These are phyloP conservation scores for Antedon mediterranea DNA, from an alignment of 53 echinoderm and acorn worm genomes.

Conservation along the genomic window DNA sequence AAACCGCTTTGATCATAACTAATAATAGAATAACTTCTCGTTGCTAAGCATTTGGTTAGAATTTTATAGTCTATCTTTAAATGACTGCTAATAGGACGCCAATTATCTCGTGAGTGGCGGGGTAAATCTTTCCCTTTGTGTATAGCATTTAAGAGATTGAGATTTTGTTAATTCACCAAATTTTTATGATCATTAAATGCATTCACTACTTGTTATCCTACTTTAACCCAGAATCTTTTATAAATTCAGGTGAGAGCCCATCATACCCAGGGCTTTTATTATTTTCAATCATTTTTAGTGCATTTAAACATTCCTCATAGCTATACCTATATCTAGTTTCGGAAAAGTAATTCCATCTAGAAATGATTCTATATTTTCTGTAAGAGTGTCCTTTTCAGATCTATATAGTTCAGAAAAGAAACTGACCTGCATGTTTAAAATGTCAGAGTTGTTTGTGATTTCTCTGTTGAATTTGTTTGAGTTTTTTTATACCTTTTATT, in stretches of 20 bases:
- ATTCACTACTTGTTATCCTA: not conserved
- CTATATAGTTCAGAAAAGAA: not conserved
- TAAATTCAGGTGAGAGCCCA: constrained; percentile 5
- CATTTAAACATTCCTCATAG: not conserved
- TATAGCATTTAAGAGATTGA: too few relatives aligned
- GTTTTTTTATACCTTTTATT: too few relatives aligned
- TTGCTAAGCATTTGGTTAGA: not conserved
- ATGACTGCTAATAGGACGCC: not conserved
- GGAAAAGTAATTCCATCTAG: not conserved
- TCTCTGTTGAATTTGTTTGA: not conserved
- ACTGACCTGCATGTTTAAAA: not conserved
- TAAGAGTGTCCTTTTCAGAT: not conserved
- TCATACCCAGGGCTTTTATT: constrained; percentile 2
- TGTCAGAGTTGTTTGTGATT: not conserved
- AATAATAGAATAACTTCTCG: not conserved
- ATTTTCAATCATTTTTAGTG: not conserved
- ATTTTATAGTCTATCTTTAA: not conserved
- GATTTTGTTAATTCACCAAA: too few relatives aligned
- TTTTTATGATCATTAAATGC: not conserved
- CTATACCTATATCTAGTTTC: not conserved
- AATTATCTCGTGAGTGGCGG: not conserved
- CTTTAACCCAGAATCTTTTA: not conserved
- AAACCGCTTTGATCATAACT: not conserved
- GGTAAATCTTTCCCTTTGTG: too few relatives aligned
- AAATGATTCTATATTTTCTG: not conserved